Evolutionary conservation across 2,113 vertebrate genomes (phyloP), one percentile per base, ranked within the genome.

Genomic region (Osmerus eperlanus): DNA sequence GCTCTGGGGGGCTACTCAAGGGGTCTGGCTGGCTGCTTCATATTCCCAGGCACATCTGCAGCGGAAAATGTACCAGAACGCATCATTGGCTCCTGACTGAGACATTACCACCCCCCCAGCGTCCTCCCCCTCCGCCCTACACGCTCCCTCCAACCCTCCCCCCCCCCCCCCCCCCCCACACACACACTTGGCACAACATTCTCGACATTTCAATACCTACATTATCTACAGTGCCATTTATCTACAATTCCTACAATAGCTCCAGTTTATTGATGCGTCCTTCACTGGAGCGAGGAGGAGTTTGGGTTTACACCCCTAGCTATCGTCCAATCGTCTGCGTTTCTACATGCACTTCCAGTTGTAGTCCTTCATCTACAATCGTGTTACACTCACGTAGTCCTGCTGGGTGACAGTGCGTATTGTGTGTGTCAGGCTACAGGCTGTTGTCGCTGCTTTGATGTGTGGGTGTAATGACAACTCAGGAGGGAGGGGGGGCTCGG

Each of bases 1-100:
- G 62, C 70, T 75, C 72, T 77, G 62, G 67, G 78, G 79, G 78
- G 73, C 54, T 79, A 78, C 74, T 84, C 74, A 54, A 64, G 76
- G 79, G 68, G 67, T 61, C 36, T 11, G 36, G 68, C 80, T 80
- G 29, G 36, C 65, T 79, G 74, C 67, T 77, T 73, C 64, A 18
- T 71, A 61, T 84, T 90, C 86, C 81, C 86, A 64, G 3, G 78
- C 51, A 87, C 87, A 41, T 41, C 83, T 89, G 89, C 86, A 84
- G 87, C 80, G 87, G 74, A 88, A 87, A 86, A 87, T 86, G 84
- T 78, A 9, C 81, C 77, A 89, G 75, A 85, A 85, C 84, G 80
- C 85, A 87, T 85, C 85, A 85, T 78, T 83, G 71, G 75, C 76
- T 84, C 71, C 78, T 71, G 0, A 1, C 59, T 55, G 28, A 55